Base-by-base conservation (phyloP, 2,888 invertebrate genomes). In the Lobophora halterata region DNA sequence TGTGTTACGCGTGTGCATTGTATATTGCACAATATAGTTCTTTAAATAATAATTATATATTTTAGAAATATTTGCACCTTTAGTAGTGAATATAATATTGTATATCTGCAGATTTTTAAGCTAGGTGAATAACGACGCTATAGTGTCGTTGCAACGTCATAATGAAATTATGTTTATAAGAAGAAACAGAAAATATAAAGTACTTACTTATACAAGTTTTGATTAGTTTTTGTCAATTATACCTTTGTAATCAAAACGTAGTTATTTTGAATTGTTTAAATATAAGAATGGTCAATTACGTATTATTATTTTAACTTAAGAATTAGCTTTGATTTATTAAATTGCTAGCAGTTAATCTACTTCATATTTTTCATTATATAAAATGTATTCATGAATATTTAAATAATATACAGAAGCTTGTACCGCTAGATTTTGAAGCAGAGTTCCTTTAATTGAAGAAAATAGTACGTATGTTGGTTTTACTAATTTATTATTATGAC, bases 11-110 rank as follows among this genome's bases (percentile, higher is more conserved):
- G 85, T n/a, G n/a, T 86, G 86, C 85, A 72, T 81, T 81, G 76
- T 85, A 85, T 79, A 80, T 73, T 72, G 81, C 85, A 85, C 86
- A 79, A 63, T 82, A 77, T 83, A 81, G 77, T 65, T 59, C 74
- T 71, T 76, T 79, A 60, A 71, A 80, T 81, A 76, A 78, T 81
- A 76, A 71, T 69, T 64, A 79, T 79, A 81, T 87, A 86, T 87
- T 87, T 87, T 85, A 86, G 86, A 82, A 73, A 79, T 87, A 87
- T 87, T 86, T 87, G 86, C 86, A 87, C 86, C 81, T 74, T 79
- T 77, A 73, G 86, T 85, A 86, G 85, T 79, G 77, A 79, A 76
- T 81, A 79, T 75, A n/a, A 74, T 71, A 69, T 73, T 77, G 78
- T 85, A 78, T 82, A 81, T 78, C 78, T 74, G 86, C 86, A 82